phyloP scores from a whole-genome alignment of 1,140 invertebrate species.

The Holotrichia oblita region DNA sequence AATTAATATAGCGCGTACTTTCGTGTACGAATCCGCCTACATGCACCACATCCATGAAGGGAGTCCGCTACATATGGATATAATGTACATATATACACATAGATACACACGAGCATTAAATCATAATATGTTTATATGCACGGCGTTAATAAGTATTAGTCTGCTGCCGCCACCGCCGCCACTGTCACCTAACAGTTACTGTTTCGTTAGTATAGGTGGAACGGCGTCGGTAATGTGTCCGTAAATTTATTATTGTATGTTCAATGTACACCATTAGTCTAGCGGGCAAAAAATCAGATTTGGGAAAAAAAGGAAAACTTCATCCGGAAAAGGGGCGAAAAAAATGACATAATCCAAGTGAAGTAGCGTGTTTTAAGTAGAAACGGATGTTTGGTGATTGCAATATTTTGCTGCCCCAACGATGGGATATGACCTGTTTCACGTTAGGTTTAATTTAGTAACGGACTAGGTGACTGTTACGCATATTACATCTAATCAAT shows the following conservation, averaged over 20 bases:
- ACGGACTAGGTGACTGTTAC: too few relatives aligned
- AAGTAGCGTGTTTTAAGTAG: constrained; percentile 7
- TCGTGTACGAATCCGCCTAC: background rate
- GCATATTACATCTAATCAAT: too few relatives aligned
- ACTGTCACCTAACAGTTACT: constrained; percentile 7
- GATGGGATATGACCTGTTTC: too few relatives aligned
- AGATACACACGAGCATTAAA: constrained; percentile 34
- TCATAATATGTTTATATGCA: constrained; percentile 45
- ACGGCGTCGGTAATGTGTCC: constrained; percentile 11
- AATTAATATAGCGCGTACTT: constrained; percentile 40
- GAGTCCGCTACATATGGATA: background rate
- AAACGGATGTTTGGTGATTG: background rate
- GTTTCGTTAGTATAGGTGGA: background rate
- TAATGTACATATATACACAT: constrained; percentile 24
- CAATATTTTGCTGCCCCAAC: background rate
- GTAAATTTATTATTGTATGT: constrained; percentile 32
- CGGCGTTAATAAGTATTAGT: constrained; percentile 43
- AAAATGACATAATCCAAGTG: constrained; percentile 20
- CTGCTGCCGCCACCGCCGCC: background rate
- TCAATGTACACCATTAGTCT: constrained; percentile 30
- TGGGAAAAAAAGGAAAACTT: background rate
- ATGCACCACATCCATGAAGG: background rate
- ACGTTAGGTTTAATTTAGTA: background rate
- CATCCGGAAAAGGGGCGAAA: background rate
- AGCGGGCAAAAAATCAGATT: constrained; percentile 22